Base-by-base conservation (phyloP, 2,888 invertebrate species). In the Caenorhabditis zanzibari region DNA sequence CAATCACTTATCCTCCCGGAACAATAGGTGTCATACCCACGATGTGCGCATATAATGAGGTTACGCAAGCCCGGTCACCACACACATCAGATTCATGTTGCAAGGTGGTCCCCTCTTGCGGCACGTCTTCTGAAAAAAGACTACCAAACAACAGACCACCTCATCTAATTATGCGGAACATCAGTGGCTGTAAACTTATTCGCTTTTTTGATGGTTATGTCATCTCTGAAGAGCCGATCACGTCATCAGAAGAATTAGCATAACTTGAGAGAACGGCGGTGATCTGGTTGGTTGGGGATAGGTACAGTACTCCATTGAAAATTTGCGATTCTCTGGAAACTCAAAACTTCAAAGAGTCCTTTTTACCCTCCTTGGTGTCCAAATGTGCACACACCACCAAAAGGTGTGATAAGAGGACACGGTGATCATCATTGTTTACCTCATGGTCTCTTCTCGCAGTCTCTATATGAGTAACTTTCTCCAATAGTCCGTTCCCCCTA, bases 111-210 rank as follows among this genome's bases (percentile, higher is more conserved):
- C n/a, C 26, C 44, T 32, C 52, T 6, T 16, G 76, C 47, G 47
- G 47, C 19, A 19, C 41, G 24, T 59, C 56, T 76, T 66, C 66
- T 58, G 61, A 68, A 76, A 76, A 68, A 49, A 12, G 76, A 76
- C n/a, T 35, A 68, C 58, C 22, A 49, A 76, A 58, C 66, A 64
- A 58, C 66, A 66, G 49, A 14, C 32, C 32, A 4, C 32, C 32
- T 32, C 76, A 68, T 68, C 68, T 68, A 68, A 76, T 76, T 76
- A 76, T 76, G n/a, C 68, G 5, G 26, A 56, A 16, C 19, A n/a
- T 5, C 7, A 19, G 47, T 19, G n/a, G 49, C 54, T 63, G 74
- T 74, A 74, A 75, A 75, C 66, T 75, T 75, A 19, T 38, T 44
- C 44, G 24, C n/a, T 58, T 32, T 22, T n/a, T 47, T 19, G 38